Percentiles rank a stretch among this genome's conserved stretches.
Evolutionary conservation across 2,797 vertebrate genomes (phyloP).

Genomic region (Geotrypetes seraphini): DNA sequence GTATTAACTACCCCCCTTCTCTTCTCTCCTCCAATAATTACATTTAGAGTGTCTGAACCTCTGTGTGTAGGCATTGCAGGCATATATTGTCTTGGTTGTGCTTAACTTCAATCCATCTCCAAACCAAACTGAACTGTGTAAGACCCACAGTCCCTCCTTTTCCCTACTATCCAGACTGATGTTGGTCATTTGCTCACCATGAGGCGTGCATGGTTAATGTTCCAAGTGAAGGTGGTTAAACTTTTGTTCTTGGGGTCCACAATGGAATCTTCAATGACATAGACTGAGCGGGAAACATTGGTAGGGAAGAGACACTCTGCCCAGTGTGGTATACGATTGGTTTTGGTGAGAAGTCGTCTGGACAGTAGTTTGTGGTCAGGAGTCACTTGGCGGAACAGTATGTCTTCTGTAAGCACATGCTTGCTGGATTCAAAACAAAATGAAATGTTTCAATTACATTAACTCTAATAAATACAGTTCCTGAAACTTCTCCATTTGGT

Average conservation of each 20-base stretch:
- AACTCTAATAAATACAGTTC: too few species aligned
- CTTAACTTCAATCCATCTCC: too few species aligned
- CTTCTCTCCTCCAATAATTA: too few species aligned
- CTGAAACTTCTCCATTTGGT: too few species aligned
- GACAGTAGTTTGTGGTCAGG: slow-evolving; percentile 85
- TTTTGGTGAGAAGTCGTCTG: slow-evolving; percentile 92
- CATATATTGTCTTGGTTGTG: too few species aligned
- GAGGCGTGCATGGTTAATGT: slow-evolving; percentile 85
- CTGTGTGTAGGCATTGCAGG: too few species aligned
- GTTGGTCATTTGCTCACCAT: slow-evolving; percentile 85
- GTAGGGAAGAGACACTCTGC: slow-evolving; percentile 83
- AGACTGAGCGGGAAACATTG: slow-evolving; percentile 83
- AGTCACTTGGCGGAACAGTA: slow-evolving; percentile 86
- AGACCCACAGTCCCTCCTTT: too few species aligned
- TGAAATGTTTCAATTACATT: too few species aligned
- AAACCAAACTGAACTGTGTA: too few species aligned
- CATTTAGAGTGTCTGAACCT: too few species aligned
- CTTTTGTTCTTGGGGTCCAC: slow-evolving; percentile 84
- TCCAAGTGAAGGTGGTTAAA: slow-evolving; percentile 93
- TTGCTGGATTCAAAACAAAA: slow-evolving; percentile 58
- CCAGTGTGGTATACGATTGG: slow-evolving; percentile 85
- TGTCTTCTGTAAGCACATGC: slow-evolving; percentile 92
- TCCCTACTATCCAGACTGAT: too few species aligned
- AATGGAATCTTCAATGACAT: slow-evolving; percentile 91
- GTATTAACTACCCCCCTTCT: too few species aligned